A percentile compares a stretch with the other conserved stretches of the same genome.
Evolutionary conservation across 2,888 invertebrate species (phyloP).

Genomic region (Cistogaster globosa): DNA sequence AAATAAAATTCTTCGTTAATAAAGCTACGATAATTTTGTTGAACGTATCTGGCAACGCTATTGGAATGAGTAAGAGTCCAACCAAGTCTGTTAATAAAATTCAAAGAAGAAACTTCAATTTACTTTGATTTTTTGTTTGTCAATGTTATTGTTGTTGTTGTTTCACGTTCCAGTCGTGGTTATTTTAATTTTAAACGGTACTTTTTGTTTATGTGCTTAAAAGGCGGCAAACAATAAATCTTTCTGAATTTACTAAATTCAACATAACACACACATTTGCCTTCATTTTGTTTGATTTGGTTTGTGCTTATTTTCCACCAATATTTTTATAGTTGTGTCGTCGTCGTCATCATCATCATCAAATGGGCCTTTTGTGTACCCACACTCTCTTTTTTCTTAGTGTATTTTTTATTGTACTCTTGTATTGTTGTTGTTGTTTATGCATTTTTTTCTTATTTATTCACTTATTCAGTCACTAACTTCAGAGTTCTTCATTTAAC

Average conservation of each 20-base stretch:
- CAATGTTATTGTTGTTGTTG: slow-evolving; percentile 28
- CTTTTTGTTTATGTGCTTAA: slow-evolving; percentile 7
- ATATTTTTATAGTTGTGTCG: slow-evolving; percentile 45
- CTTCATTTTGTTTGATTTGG: slow-evolving; percentile 33
- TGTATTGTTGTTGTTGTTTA: slow-evolving; percentile 34
- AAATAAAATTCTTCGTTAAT: no score
- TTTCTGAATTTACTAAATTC: slow-evolving; percentile 7
- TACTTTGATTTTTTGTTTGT: slow-evolving; percentile 35
- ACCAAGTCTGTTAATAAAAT: slow-evolving; percentile 35
- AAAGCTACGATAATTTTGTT: no score
- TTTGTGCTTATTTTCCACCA: slow-evolving; percentile 29
- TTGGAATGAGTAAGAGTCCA: slow-evolving; percentile 1
- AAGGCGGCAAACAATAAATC: slow-evolving; percentile 41
- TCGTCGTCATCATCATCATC: slow-evolving; percentile 30
- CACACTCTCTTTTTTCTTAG: slow-evolving; percentile 30
- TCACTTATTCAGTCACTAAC: slow-evolving; percentile 68
- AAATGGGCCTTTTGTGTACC: slow-evolving; percentile 53
- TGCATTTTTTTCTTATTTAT: slow-evolving; percentile 56
- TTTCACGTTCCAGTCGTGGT: neutral
- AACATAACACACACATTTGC: slow-evolving; percentile 10
- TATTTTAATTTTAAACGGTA: slow-evolving; percentile 40
- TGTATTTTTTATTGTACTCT: slow-evolving; percentile 26
- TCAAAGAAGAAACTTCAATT: slow-evolving; percentile 39
- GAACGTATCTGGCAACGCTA: slow-evolving; percentile 2
- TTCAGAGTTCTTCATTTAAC: slow-evolving; percentile 66